Conservation (phyloP, 2,888 invertebrate species). For the Phoronis australis region DNA sequence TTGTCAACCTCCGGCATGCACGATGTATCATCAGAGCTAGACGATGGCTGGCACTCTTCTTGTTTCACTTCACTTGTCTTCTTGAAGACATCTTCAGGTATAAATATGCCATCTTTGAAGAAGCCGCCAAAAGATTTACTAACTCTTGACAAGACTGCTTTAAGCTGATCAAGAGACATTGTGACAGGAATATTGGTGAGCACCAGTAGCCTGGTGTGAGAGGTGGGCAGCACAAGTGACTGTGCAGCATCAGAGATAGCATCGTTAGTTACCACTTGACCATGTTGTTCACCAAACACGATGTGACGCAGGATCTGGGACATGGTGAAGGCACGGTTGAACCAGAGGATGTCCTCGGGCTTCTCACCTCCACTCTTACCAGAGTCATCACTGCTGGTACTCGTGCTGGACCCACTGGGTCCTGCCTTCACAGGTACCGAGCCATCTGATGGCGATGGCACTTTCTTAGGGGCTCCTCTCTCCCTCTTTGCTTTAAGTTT, state of each 20-base stretch:
- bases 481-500: conserved; percentile 43
- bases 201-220: conserved; percentile 38
- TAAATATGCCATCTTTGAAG: conserved; percentile 39
- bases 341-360: conserved; percentile 46
- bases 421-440: conserved; percentile 9
- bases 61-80: no score
- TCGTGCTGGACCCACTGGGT: not conserved
- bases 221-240: conserved; percentile 28
- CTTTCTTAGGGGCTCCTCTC: conserved; percentile 8
- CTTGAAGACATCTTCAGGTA: no score
- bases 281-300: conserved; percentile 36
- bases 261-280: conserved; percentile 30
- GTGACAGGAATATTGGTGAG: conserved; percentile 40
- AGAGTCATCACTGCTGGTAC: not conserved
- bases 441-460: conserved; percentile 5
- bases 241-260: conserved; percentile 39
- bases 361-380: conserved; percentile 12
- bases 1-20: not conserved
- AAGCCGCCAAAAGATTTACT: conserved; percentile 40
- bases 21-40: not conserved
- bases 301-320: conserved; percentile 44
- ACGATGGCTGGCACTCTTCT: no score
- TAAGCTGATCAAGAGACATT: conserved; percentile 26
- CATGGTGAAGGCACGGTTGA: conserved; percentile 40
- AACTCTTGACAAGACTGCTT: conserved; percentile 29